Evolutionary conservation across 1,140 invertebrate species (phyloP).

Genomic region (Dreissena polymorpha): DNA sequence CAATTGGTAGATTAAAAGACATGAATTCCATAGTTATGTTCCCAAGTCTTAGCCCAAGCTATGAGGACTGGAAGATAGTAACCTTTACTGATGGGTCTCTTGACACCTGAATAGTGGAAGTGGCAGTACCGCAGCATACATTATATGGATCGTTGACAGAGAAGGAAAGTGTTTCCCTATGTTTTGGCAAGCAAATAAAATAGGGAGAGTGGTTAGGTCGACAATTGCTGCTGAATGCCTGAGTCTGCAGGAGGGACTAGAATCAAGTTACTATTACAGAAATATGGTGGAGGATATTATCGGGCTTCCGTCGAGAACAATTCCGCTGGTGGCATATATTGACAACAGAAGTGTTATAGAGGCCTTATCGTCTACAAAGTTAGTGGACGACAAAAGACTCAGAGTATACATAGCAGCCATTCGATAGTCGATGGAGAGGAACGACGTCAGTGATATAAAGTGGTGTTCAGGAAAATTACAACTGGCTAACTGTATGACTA

Average conservation of each 20-base stretch:
- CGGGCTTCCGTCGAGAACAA: background rate
- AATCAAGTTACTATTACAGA: background rate
- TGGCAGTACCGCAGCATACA: constrained; percentile 35
- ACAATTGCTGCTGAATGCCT: constrained; percentile 32
- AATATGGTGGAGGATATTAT: background rate
- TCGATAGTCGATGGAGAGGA: background rate
- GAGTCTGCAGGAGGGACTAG: constrained; percentile 21
- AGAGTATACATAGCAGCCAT: constrained; percentile 27
- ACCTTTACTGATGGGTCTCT: constrained; percentile 42
- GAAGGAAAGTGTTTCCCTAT: constrained; percentile 37
- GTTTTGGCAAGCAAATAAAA: constrained; percentile 27
- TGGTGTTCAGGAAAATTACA: constrained; percentile 28
- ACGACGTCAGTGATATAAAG: constrained; percentile 15
- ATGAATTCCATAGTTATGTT: background rate
- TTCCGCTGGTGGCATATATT: constrained; percentile 34
- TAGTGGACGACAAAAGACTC: no score
- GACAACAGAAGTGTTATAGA: constrained; percentile 57
- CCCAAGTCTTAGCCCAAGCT: background rate
- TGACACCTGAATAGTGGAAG: constrained; percentile 35
- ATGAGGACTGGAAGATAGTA: constrained; percentile 19
- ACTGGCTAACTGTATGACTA: constrained; percentile 35
- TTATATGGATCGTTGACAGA: constrained; percentile 24
- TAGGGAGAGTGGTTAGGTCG: constrained; percentile 20
- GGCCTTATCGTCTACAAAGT: constrained; percentile 32
- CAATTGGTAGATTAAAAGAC: constrained; percentile 47